phyloP scores from a whole-genome alignment of 92 coral and sea anemone species.

The Ricordea florida region DNA sequence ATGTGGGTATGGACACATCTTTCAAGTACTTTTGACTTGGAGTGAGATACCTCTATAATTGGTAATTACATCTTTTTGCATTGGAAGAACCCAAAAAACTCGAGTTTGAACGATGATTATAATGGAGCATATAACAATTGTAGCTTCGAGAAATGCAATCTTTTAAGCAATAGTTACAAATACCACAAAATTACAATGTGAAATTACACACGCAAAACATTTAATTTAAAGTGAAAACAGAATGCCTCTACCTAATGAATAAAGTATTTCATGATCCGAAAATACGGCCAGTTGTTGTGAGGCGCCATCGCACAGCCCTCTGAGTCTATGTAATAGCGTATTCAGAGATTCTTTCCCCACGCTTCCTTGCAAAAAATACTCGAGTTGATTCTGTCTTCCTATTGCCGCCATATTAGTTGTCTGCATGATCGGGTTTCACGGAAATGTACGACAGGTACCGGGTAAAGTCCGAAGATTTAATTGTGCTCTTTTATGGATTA shows the following conservation, averaged over 20 bases:
- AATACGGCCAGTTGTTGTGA: constrained; percentile 72
- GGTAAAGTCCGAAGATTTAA: background rate
- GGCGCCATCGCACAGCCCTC: constrained; percentile 93
- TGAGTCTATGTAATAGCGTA: constrained; percentile 78
- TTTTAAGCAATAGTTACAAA: too few species aligned
- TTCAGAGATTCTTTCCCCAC: constrained; percentile 74
- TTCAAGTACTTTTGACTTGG: too few species aligned
- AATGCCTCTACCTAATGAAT: constrained; percentile 39
- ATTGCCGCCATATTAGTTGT: constrained; percentile 68
- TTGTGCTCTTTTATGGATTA: too few species aligned
- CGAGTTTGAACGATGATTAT: too few species aligned
- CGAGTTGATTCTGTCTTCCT: constrained; percentile 87
- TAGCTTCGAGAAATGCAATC: too few species aligned
- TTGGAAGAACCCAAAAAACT: too few species aligned
- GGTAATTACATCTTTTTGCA: too few species aligned
- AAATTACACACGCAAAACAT: background rate
- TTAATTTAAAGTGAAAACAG: background rate
- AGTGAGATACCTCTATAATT: too few species aligned
- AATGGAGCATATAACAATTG: too few species aligned
- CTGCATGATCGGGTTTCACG: background rate
- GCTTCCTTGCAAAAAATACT: constrained; percentile 92
- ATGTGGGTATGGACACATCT: too few species aligned
- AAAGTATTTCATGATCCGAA: constrained; percentile 90
- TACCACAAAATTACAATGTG: background rate
- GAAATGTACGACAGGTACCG: constrained; percentile 10